Percentiles rank a stretch among this genome's conserved stretches.
Conservation (phyloP, 2,113 vertebrate genomes). For the Ictalurus punctatus region DNA sequence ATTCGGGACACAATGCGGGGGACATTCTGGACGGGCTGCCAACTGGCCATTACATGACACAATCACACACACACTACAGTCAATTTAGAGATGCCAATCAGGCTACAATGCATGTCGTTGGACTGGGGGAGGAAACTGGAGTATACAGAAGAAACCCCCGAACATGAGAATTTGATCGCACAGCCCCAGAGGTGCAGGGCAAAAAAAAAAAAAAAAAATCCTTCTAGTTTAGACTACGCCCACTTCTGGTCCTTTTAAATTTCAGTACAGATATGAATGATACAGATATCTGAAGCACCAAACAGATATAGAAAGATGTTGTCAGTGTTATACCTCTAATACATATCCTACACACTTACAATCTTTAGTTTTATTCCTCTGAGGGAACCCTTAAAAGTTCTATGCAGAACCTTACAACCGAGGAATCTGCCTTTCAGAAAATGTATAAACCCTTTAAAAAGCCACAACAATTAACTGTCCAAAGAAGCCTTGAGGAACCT, state of each 20-base stretch:
- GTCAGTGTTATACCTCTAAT: not conserved
- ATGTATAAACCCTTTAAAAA: conserved; percentile 1
- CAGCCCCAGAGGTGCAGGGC: too few species aligned
- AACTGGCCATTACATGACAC: too few species aligned
- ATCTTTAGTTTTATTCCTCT: not conserved
- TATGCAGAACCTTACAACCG: not conserved
- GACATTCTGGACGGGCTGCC: too few species aligned
- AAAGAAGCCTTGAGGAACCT: not conserved
- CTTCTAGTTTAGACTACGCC: not conserved
- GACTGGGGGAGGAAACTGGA: too few species aligned
- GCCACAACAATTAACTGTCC: not conserved
- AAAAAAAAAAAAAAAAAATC: not conserved
- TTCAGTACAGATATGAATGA: not conserved
- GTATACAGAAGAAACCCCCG: too few species aligned
- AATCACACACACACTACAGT: too few species aligned
- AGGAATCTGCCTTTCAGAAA: not conserved
- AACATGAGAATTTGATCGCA: too few species aligned
- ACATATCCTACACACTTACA: not conserved
- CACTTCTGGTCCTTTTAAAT: too few species aligned
- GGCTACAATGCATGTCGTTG: too few species aligned
- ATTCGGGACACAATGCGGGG: too few species aligned
- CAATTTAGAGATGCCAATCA: too few species aligned
- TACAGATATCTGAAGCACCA: not conserved
- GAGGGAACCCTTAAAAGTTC: not conserved
- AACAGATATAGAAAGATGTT: not conserved